phyloP scores from a whole-genome alignment of 2,888 invertebrate species.

The Nephrotoma guestfalica region DNA sequence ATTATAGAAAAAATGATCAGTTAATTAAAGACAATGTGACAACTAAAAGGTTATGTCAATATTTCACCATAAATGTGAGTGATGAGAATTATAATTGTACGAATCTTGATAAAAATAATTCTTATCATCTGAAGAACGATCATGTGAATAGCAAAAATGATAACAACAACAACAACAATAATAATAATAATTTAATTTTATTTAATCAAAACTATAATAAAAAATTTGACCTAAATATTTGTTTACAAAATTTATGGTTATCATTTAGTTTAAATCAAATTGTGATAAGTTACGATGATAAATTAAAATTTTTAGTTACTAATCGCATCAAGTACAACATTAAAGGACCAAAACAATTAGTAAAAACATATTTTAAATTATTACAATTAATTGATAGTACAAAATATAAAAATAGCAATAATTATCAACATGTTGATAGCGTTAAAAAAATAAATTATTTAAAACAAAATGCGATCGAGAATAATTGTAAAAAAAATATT shows the following conservation, averaged over 20 bases:
- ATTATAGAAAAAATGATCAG: not conserved
- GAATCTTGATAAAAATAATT: not conserved
- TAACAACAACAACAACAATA: not conserved
- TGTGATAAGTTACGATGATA: conserved; percentile 13
- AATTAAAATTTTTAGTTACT: not conserved
- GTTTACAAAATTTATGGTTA: conserved; percentile 14
- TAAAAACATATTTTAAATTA: not conserved
- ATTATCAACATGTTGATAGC: not conserved
- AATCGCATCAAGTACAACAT: not conserved
- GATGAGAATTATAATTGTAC: not conserved
- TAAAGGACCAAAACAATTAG: not conserved
- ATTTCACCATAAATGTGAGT: not conserved
- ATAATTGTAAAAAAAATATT: not conserved
- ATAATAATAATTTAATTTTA: not conserved
- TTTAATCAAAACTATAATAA: conserved; percentile 2
- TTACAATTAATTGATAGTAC: not conserved
- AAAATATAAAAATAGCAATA: not conserved
- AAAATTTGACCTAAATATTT: conserved; percentile 13
- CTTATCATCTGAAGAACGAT: not conserved
- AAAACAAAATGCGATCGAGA: not conserved
- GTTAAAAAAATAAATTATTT: not conserved
- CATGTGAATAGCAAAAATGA: not conserved
- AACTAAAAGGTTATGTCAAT: not conserved
- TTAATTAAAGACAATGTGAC: not conserved
- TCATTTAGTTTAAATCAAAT: conserved; percentile 18